Conservation (phyloP, 2,888 invertebrate species). For the Chalcis sispes region DNA sequence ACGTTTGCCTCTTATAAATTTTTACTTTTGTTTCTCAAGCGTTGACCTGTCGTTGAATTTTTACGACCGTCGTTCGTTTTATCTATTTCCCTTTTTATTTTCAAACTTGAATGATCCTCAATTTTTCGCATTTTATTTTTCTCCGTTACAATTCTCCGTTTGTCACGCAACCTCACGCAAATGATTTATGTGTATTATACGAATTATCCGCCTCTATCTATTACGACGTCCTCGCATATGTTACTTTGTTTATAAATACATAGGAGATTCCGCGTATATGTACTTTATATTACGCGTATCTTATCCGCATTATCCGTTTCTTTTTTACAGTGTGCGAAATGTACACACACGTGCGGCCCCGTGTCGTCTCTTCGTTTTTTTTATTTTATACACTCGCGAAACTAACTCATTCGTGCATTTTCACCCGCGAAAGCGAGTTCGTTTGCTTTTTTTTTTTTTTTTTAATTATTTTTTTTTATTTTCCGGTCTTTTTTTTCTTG, state of each 20-base stretch:
- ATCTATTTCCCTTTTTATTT: too few relatives aligned
- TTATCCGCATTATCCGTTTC: constrained; percentile 42
- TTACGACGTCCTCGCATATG: constrained; percentile 32
- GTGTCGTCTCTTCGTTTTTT: not conserved
- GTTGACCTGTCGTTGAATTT: too few relatives aligned
- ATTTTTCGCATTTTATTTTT: not conserved
- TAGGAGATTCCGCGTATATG: not conserved
- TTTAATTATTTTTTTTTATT: too few relatives aligned
- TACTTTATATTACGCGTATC: constrained; percentile 48
- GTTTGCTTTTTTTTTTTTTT: not conserved
- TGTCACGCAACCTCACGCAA: not conserved
- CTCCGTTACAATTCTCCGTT: too few relatives aligned
- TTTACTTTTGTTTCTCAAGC: too few relatives aligned
- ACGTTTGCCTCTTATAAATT: too few relatives aligned
- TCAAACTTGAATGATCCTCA: too few relatives aligned
- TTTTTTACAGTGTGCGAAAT: not conserved
- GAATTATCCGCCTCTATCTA: constrained; percentile 21
- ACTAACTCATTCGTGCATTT: too few relatives aligned
- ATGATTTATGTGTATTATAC: constrained; percentile 34
- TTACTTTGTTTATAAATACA: constrained; percentile 11
- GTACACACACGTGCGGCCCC: constrained; percentile 17
- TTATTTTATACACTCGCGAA: too few relatives aligned
- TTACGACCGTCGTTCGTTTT: too few relatives aligned
- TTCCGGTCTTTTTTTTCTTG: too few relatives aligned
- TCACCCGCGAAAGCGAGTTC: not conserved